phyloP scores from a whole-genome alignment of 30 jellyfish, hydroid and myxozoan species.

The Calvadosia cruxmelitensis region DNA sequence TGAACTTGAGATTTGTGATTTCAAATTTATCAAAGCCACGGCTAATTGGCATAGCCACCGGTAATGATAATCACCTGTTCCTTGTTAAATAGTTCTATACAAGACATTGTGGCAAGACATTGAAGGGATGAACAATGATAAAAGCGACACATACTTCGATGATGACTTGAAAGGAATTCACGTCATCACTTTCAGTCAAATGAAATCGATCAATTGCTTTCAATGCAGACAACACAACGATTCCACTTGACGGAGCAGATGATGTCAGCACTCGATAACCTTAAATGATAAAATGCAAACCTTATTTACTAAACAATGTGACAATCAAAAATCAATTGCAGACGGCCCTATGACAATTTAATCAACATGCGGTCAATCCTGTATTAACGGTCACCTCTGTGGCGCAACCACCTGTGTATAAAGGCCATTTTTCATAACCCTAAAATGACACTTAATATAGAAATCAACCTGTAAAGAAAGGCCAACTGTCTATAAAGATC shows the following conservation, averaged over 20 bases:
- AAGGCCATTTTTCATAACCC: no score
- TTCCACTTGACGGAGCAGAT: slow-evolving; percentile 58
- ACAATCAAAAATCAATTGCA: not conserved
- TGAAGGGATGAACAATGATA: no score
- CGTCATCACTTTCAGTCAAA: slow-evolving; percentile 5
- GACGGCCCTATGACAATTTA: not conserved
- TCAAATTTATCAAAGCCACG: no score
- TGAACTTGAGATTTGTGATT: no score
- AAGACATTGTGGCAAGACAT: no score
- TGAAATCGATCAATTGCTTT: slow-evolving; percentile 17
- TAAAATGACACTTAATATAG: no score
- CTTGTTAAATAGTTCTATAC: no score
- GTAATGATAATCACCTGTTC: slow-evolving; percentile 27
- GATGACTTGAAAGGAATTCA: not conserved
- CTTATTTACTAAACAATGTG: not conserved
- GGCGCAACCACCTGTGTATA: not conserved
- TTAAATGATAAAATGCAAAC: not conserved
- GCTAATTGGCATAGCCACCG: no score
- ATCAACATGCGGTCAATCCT: not conserved
- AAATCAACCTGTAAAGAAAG: no score
- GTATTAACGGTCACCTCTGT: not conserved
- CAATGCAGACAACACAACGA: slow-evolving; percentile 40
- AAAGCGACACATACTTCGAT: not conserved
- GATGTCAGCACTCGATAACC: slow-evolving; percentile 49
- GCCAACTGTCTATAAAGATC: no score